Evolutionary conservation across 2,888 invertebrate genomes (phyloP), one percentile per base, ranked within the genome.

Genomic region (Empis stercorea): DNA sequence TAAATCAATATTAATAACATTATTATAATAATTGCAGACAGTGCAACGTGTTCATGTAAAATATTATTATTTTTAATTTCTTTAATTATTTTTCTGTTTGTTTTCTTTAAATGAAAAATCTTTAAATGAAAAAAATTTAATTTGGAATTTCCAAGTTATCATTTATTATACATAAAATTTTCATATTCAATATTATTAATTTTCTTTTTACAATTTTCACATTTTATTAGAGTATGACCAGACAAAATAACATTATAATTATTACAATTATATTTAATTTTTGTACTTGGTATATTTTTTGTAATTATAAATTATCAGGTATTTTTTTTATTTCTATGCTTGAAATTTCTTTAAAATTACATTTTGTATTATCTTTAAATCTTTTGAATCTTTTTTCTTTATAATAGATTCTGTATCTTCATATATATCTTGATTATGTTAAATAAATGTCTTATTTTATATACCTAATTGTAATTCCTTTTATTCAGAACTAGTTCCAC

Each of bases 401-500:
- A 30, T 38, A 36, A 46, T 37, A n/a, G 1, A 14, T 38, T 11
- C 38, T 36, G n/a, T 4, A 36, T n/a, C 9, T 36, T 6, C 14
- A 14, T 36, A 36, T 3, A 36, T 10, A 15, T 38, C 15, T 16
- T 38, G 3, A 9, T 38, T 16, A 16, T 38, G n/a, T 38, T 16
- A 3, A 10, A 38, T 15, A 38, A 38, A 38, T 38, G 10, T 16
- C 7, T 16, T 38, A 16, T 17, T 15, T 38, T 38, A 4, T 10
- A 38, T 4, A 37, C 14, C 10, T 15, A 37, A 6, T 47, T 50
- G 43, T 45, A 44, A 23, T 40, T 44, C 15, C 41, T 46, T 41
- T 49, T 46, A 14, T 44, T 49, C 11, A 44, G 50, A 30, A 47
- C 41, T 10, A 48, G 48, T 38, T 50, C 48, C 4, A 48, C 34